Conservation (phyloP, 1,140 invertebrate species). For the Zaprionus inermis region DNA sequence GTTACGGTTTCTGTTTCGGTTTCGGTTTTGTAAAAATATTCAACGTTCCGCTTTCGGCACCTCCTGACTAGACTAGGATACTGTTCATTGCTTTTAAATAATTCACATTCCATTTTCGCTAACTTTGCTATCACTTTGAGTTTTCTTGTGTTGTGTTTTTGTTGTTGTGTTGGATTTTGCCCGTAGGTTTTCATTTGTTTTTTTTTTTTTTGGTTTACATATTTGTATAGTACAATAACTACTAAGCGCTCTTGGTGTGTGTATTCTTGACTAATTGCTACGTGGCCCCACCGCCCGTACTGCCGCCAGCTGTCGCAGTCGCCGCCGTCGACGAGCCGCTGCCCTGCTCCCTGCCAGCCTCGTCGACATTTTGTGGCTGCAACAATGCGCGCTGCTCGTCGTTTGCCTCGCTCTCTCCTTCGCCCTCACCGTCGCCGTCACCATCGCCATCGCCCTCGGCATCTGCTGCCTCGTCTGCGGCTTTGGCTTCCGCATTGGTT, state of each 20-base stretch:
- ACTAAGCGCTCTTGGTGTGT: constrained; percentile 64
- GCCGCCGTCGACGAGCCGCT: neutral
- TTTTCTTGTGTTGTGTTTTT: constrained; percentile 49
- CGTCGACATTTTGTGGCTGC: constrained; percentile 27
- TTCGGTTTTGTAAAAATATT: constrained; percentile 71
- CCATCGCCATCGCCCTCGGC: constrained; percentile 68
- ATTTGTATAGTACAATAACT: constrained; percentile 56
- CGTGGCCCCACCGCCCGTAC: constrained; percentile 60
- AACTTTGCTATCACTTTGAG: constrained; percentile 83
- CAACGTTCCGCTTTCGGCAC: constrained; percentile 41
- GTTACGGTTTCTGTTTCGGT: constrained; percentile 24
- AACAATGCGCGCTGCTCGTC: constrained; percentile 62
- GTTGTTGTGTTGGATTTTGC: constrained; percentile 33
- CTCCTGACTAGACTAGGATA: constrained; percentile 77
- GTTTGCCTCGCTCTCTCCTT: constrained; percentile 54
- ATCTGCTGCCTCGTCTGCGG: constrained; percentile 53
- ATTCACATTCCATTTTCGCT: constrained; percentile 83
- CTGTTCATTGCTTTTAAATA: constrained; percentile 84
- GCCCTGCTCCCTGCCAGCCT: neutral
- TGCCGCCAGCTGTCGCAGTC: neutral
- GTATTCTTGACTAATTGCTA: constrained; percentile 72
- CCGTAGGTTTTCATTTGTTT: constrained; percentile 22
- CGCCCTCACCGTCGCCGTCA: constrained; percentile 25
- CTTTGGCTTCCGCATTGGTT: constrained; percentile 6
- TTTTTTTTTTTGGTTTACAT: constrained; percentile 20